A percentile compares a stretch with the other conserved stretches of the same genome.
phyloP scores from a whole-genome alignment of 2,797 vertebrate species.

The Prionace glauca region DNA sequence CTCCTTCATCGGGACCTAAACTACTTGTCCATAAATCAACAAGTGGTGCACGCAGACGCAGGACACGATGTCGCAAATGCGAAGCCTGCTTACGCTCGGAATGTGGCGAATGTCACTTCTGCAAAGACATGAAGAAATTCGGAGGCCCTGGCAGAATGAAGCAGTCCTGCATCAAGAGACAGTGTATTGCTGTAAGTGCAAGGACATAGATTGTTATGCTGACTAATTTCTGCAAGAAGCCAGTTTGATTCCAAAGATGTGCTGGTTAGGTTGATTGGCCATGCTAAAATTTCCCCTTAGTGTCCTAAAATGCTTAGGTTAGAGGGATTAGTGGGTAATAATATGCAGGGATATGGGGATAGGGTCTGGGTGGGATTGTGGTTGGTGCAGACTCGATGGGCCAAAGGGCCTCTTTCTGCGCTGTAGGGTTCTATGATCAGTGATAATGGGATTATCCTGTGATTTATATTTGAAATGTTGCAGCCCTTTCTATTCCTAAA shows the following conservation, averaged over 20 bases:
- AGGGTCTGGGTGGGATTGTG: too few species aligned
- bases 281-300: too few species aligned
- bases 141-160: conserved; percentile 92
- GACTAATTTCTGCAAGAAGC: not conserved
- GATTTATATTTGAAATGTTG: not conserved
- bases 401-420: too few species aligned
- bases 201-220: not conserved
- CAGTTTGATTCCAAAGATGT: too few species aligned
- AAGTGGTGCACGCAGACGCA: conserved; percentile 68
- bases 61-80: conserved; percentile 88
- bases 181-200: conserved; percentile 80
- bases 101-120: conserved; percentile 88
- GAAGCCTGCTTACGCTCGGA: conserved; percentile 82
- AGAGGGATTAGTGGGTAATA: too few species aligned
- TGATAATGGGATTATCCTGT: not conserved
- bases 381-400: too few species aligned
- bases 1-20: conserved; percentile 35
- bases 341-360: too few species aligned
- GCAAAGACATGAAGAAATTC: conserved; percentile 94
- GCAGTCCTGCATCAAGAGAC: conserved; percentile 83
- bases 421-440: too few species aligned
- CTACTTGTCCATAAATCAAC: conserved; percentile 33
- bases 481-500: not conserved
- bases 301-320: too few species aligned
- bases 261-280: too few species aligned